phyloP scores from a whole-genome alignment of 2,797 vertebrate species.

The Enteromius afrohamiltoni region DNA sequence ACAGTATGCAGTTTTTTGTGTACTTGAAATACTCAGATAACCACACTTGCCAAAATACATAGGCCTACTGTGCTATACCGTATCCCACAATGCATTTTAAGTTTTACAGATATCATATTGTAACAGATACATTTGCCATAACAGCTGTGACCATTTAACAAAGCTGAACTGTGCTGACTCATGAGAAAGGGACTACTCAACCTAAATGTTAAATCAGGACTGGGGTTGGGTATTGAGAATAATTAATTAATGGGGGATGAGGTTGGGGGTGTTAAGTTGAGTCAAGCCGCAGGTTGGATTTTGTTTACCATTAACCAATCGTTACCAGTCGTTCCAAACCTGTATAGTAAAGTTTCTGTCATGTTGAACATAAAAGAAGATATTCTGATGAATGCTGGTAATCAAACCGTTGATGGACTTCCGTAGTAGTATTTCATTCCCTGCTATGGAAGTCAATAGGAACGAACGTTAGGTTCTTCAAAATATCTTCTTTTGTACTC shows the following conservation, averaged over 20 bases:
- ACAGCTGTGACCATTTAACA: neutral
- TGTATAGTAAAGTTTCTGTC: neutral
- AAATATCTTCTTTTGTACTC: too few species aligned
- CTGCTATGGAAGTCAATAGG: neutral
- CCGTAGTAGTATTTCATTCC: neutral
- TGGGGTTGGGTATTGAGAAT: neutral
- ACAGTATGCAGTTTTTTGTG: neutral
- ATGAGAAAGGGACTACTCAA: neutral
- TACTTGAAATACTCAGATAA: neutral
- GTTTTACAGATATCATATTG: neutral
- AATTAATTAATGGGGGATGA: neutral
- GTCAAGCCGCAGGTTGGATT: neutral
- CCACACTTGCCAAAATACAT: neutral
- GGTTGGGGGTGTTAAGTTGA: neutral
- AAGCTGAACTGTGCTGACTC: neutral
- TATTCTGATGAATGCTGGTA: neutral
- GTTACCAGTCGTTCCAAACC: neutral
- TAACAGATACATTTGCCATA: neutral
- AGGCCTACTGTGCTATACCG: neutral
- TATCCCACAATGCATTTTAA: neutral
- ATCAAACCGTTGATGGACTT: neutral
- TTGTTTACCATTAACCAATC: neutral
- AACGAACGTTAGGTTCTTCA: too few species aligned
- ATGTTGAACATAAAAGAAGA: neutral
- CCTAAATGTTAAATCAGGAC: neutral